Evolutionary conservation across 2,113 vertebrate genomes (phyloP).

Genomic region (Scophthalmus maximus): DNA sequence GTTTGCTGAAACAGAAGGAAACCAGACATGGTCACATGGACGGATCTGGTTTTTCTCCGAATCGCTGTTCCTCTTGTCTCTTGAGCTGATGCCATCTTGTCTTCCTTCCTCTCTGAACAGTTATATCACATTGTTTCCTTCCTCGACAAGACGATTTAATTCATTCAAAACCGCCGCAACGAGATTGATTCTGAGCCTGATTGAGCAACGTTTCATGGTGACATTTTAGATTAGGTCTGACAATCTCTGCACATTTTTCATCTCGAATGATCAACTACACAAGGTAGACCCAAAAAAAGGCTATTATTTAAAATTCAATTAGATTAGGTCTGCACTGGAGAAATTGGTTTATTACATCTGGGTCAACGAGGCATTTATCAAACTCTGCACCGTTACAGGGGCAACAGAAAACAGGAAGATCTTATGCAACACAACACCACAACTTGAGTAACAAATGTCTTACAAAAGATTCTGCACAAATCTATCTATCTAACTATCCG

Average conservation of each 20-base stretch:
- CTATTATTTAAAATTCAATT: neutral
- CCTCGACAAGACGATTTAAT: neutral
- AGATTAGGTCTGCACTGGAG: neutral
- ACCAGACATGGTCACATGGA: conserved; percentile 73
- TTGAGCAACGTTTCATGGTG: no score
- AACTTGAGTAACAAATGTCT: no score
- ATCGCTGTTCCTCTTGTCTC: conserved; percentile 72
- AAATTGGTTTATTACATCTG: neutral
- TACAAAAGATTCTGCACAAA: no score
- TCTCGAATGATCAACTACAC: neutral
- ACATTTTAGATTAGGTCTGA: no score
- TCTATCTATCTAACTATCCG: no score
- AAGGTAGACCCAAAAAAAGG: neutral
- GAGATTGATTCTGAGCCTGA: neutral
- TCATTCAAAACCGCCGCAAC: neutral
- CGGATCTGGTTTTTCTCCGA: conserved; percentile 88
- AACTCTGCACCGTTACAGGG: no score
- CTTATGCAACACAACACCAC: neutral
- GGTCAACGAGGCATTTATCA: neutral
- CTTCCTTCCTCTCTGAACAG: conserved; percentile 64
- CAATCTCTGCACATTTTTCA: neutral
- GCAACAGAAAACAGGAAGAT: neutral
- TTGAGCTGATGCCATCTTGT: conserved; percentile 55
- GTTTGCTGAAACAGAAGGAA: conserved; percentile 79
- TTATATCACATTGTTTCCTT: conserved; percentile 24